Percentiles rank a stretch among this genome's conserved stretches.
Evolutionary conservation across 2,888 invertebrate genomes (phyloP).

Genomic region (Cantharis rufa): DNA sequence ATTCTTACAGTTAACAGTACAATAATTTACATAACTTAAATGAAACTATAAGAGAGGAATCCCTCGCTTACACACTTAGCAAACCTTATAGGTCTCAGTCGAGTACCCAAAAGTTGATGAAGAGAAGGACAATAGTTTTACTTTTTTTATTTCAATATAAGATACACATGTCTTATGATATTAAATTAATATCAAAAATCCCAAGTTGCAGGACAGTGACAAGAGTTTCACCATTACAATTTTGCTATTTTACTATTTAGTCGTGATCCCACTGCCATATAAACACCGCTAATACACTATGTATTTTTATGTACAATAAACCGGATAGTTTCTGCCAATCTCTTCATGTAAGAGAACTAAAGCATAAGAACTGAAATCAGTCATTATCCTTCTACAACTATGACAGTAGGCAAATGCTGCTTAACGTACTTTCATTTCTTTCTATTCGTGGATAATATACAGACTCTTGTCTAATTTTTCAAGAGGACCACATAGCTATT

Average conservation of each 20-base stretch:
- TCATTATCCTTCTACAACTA: no score
- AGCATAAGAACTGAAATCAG: no score
- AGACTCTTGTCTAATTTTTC: no score
- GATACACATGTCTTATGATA: not conserved
- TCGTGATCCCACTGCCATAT: no score
- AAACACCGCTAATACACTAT: no score
- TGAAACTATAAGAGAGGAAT: not conserved
- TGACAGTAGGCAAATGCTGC: no score
- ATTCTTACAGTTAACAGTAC: not conserved
- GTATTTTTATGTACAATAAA: no score
- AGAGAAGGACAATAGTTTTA: not conserved
- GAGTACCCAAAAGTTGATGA: not conserved
- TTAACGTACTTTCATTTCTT: not conserved
- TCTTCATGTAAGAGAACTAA: no score
- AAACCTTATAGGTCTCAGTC: not conserved
- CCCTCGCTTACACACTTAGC: not conserved
- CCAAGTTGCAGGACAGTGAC: not conserved
- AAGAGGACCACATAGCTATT: no score
- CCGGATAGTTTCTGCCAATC: no score
- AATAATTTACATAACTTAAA: not conserved
- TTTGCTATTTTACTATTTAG: no score
- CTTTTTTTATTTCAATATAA: not conserved
- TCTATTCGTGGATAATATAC: not conserved
- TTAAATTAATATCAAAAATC: not conserved
- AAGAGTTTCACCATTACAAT: not conserved